phyloP scores from a whole-genome alignment of 2,797 vertebrate species.

The Oryzias sinensis region DNA sequence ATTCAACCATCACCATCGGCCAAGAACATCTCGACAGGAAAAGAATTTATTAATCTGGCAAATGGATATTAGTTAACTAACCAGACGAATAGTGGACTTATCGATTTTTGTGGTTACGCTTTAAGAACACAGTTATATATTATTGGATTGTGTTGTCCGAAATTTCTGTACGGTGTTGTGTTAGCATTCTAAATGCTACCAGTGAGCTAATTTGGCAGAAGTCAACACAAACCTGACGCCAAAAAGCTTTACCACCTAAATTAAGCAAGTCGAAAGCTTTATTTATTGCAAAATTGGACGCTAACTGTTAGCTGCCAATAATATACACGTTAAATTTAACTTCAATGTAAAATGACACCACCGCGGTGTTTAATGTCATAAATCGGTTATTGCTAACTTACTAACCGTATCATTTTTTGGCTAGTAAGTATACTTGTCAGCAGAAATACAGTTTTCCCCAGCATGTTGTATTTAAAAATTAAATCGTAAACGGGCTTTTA shows the following conservation, averaged over 20 bases:
- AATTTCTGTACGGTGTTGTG: conserved; percentile 56
- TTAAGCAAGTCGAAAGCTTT: conserved; percentile 17
- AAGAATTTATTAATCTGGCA: not conserved
- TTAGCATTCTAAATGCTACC: conserved; percentile 57
- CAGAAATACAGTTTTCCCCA: conserved; percentile 35
- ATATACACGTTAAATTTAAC: not conserved
- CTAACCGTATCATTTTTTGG: conserved; percentile 45
- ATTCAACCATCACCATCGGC: conserved; percentile 59
- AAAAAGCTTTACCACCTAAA: conserved; percentile 19
- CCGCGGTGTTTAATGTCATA: conserved; percentile 19
- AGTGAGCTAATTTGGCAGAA: conserved; percentile 50
- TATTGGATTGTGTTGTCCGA: conserved; percentile 36
- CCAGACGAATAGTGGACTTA: not conserved
- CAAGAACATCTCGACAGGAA: conserved; percentile 38
- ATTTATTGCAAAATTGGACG: conserved; percentile 3
- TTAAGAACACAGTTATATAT: conserved; percentile 50
- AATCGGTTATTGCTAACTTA: conserved; percentile 46
- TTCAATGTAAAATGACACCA: conserved; percentile 12
- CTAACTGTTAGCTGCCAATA: conserved; percentile 16
- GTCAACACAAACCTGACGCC: conserved; percentile 40
- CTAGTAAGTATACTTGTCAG: conserved; percentile 66
- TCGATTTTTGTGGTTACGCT: conserved; percentile 9
- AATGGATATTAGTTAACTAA: conserved; percentile 7
- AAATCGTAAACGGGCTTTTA: not conserved
- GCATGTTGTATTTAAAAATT: conserved; percentile 5